Evolutionary conservation across 2,797 vertebrate species (phyloP).

Genomic region (Helostoma temminkii): DNA sequence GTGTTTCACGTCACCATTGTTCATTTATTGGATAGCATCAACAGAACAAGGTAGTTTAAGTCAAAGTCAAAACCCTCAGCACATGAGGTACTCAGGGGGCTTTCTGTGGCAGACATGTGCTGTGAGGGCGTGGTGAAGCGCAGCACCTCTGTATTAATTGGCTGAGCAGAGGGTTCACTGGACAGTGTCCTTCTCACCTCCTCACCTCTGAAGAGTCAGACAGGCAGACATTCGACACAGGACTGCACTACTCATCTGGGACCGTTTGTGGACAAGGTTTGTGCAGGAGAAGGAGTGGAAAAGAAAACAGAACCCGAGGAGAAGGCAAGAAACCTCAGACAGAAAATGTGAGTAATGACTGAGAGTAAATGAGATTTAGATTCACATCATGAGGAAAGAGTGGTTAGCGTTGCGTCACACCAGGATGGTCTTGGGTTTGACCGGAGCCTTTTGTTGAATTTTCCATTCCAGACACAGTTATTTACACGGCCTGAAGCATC

Average conservation of each 20-base stretch:
- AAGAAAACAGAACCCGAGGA: constrained; percentile 10
- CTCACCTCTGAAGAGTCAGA: constrained; percentile 34
- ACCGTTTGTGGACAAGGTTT: constrained; percentile 12
- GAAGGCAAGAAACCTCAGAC: constrained; percentile 1
- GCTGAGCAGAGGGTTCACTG: constrained; percentile 51
- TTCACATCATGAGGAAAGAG: background rate
- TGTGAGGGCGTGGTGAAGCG: constrained; percentile 66
- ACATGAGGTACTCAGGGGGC: background rate
- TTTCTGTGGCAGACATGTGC: constrained; percentile 71
- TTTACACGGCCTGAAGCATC: background rate
- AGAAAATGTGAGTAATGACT: constrained; percentile 55
- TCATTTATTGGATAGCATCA: background rate
- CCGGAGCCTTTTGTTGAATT: background rate
- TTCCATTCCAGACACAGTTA: background rate
- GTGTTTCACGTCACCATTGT: too few species aligned
- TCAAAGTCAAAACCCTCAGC: background rate
- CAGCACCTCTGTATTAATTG: constrained; percentile 80
- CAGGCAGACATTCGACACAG: constrained; percentile 25
- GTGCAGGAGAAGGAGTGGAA: constrained; percentile 6
- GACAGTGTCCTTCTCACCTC: constrained; percentile 49
- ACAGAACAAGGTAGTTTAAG: background rate
- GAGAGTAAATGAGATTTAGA: constrained; percentile 9
- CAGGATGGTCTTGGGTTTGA: background rate
- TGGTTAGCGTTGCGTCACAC: background rate
- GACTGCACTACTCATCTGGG: background rate